phyloP scores from a whole-genome alignment of 2,797 vertebrate species.

The Oreochromis mossambicus region DNA sequence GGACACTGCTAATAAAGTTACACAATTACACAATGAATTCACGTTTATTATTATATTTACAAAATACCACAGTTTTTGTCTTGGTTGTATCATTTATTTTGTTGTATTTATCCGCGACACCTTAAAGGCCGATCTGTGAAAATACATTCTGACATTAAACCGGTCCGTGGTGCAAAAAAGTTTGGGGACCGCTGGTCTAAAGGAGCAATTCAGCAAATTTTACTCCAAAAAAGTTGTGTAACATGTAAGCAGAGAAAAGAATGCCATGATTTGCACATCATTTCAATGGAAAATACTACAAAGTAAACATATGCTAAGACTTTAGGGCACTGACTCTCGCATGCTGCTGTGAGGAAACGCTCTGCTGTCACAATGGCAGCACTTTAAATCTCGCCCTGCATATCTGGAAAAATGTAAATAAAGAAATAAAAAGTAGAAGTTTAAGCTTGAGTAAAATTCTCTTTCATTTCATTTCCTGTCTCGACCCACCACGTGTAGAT shows the following conservation, averaged over 20 bases:
- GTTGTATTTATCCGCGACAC: not conserved
- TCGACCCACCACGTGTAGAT: slow-evolving; percentile 66
- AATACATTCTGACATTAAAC: not conserved
- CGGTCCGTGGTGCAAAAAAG: not conserved
- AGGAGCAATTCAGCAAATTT: not conserved
- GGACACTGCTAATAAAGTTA: not conserved
- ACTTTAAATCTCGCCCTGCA: not conserved
- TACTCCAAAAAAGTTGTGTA: not conserved
- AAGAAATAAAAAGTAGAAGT: not conserved
- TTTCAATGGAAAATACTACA: not conserved
- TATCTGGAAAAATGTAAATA: not conserved
- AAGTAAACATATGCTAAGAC: not conserved
- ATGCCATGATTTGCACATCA: not conserved
- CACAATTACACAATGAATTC: not conserved
- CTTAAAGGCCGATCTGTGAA: not conserved
- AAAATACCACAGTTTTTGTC: not conserved
- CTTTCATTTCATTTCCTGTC: not conserved
- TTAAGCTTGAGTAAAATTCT: not conserved
- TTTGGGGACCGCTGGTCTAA: not conserved
- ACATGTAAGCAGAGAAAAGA: not conserved
- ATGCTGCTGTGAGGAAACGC: not conserved
- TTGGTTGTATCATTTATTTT: not conserved
- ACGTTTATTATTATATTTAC: not conserved
- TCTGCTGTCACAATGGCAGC: not conserved
- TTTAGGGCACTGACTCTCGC: not conserved